Percentiles rank a stretch among this genome's conserved stretches.
Conservation (phyloP, 2,113 vertebrate genomes). For the Cryptotis parvus region DNA sequence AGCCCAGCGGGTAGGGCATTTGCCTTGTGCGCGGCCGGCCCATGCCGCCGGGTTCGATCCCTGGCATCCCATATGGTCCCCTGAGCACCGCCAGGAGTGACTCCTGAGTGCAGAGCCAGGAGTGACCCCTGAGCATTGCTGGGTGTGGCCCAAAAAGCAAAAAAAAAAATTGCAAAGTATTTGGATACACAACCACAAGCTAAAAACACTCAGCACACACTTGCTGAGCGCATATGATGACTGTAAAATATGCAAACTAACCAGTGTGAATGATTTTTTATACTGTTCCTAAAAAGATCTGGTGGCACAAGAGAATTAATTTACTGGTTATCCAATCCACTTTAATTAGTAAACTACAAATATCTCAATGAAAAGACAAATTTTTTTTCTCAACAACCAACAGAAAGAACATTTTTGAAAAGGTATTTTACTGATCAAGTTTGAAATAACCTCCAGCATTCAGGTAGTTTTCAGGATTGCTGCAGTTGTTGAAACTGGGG, state of each 20-base stretch:
- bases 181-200: conserved; percentile 41
- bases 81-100: no score
- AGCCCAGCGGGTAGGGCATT: no score
- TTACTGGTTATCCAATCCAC: not conserved
- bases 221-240: conserved; percentile 14
- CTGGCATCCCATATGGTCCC: no score
- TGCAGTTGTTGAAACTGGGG: not conserved
- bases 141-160: no score
- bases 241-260: conserved; percentile 35
- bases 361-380: conserved; percentile 32
- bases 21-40: no score
- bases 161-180: not conserved
- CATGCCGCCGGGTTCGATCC: no score
- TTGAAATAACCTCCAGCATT: not conserved
- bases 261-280: conserved; percentile 8
- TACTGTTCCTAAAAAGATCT: not conserved
- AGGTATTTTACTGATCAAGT: conserved; percentile 36
- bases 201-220: conserved; percentile 36
- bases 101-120: no score
- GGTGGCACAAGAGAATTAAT: not conserved
- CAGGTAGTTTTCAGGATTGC: not conserved
- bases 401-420: not conserved
- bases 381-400: not conserved
- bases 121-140: no score
- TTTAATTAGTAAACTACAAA: conserved; percentile 46